phyloP scores from a whole-genome alignment of 2,888 invertebrate species.

The Seladonia tumulorum region DNA sequence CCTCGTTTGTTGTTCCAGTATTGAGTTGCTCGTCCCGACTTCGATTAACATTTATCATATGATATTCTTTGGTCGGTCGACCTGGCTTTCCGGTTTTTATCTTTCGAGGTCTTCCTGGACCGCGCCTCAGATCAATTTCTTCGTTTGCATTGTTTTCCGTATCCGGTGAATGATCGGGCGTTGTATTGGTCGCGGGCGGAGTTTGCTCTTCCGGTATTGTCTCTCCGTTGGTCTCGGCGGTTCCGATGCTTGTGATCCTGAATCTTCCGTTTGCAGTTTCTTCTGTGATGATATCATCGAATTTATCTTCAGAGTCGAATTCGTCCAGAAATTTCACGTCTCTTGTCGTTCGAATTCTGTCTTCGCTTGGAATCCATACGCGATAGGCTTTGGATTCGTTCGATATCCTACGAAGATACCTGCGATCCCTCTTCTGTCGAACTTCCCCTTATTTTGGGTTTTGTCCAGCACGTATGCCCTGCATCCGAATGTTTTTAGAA shows the following conservation, averaged over 20 bases:
- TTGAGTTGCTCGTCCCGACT: too few relatives aligned
- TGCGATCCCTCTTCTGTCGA: neutral
- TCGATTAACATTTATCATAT: too few relatives aligned
- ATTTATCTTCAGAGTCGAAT: neutral
- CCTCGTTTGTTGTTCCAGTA: too few relatives aligned
- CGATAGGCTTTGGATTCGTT: constrained; percentile 4
- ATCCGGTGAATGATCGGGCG: neutral
- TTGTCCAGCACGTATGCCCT: neutral
- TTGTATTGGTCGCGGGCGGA: neutral
- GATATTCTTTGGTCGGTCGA: neutral
- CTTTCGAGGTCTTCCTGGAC: neutral
- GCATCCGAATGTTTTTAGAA: neutral
- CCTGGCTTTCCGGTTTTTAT: neutral
- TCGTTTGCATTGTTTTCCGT: neutral
- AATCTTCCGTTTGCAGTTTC: neutral
- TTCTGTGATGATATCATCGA: constrained; percentile 1
- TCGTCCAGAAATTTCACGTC: neutral
- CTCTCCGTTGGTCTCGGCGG: neutral
- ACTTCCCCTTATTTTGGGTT: neutral
- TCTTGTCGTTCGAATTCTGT: neutral
- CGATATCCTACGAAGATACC: constrained; percentile 8
- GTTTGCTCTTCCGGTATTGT: neutral
- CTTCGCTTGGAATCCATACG: constrained; percentile 6
- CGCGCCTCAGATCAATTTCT: neutral
- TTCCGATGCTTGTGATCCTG: neutral